Percentiles rank a stretch among this genome's conserved stretches.
Conservation (phyloP, 2,797 vertebrate genomes). For the Eulemur coronatus region DNA sequence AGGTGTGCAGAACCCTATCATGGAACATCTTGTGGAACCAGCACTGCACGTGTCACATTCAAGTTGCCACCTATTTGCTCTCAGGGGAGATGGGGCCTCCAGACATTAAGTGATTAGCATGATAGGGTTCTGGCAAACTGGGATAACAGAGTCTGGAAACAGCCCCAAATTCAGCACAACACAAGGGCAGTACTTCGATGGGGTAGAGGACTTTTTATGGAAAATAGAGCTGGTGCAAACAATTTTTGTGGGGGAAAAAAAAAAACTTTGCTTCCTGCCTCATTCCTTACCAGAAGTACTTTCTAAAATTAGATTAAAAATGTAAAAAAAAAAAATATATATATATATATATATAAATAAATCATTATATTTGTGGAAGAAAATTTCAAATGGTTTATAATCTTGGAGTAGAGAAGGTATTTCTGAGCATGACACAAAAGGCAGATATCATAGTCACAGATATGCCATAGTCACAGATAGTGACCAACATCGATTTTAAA, state of each 20-base stretch:
- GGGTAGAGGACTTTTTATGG: not conserved
- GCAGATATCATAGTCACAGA: not conserved
- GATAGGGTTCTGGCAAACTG: not conserved
- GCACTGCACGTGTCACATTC: rapidly evolving
- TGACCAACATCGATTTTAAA: not conserved
- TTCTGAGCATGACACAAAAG: not conserved
- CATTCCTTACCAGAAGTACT: not conserved
- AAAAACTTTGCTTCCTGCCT: not conserved
- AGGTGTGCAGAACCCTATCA: not conserved
- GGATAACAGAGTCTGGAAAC: no score
- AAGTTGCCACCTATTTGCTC: not conserved
- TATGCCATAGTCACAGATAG: no score
- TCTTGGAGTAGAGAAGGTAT: not conserved
- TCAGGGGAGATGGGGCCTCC: not conserved
- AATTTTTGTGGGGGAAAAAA: not conserved
- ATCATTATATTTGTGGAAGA: not conserved
- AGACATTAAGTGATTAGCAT: not conserved
- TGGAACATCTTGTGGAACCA: not conserved
- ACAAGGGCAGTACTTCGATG: no score
- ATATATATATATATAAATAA: not conserved
- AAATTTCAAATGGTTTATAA: not conserved
- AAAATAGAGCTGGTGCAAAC: not conserved
- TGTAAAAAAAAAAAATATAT: no score
- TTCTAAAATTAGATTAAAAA: not conserved
- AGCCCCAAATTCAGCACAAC: rapidly evolving